phyloP scores from a whole-genome alignment of 2,113 vertebrate genomes.

The Saguinus imperator region DNA sequence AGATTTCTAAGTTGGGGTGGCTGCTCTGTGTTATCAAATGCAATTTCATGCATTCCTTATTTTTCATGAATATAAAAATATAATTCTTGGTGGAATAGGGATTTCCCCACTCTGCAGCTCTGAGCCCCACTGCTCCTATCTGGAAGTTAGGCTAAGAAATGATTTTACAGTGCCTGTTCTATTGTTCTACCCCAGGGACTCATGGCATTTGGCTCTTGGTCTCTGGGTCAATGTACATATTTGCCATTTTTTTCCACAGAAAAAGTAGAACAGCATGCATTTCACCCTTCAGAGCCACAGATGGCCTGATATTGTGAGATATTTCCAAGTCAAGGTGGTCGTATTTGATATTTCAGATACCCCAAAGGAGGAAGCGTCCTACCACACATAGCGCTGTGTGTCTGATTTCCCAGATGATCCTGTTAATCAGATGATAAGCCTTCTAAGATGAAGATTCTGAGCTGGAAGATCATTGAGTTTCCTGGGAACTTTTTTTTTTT shows the following conservation, averaged over 20 bases:
- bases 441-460: neutral
- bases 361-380: neutral
- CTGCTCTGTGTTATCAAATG: neutral
- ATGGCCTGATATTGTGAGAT: neutral
- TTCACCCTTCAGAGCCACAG: slow-evolving; percentile 24
- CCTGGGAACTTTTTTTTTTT: neutral
- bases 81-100: slow-evolving; percentile 11
- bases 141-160: slow-evolving; percentile 33
- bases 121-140: neutral
- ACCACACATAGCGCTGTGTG: neutral
- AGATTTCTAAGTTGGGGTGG: neutral
- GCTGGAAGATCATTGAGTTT: neutral
- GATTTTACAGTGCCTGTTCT: neutral
- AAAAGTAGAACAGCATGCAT: slow-evolving; percentile 6
- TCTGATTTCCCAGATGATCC: neutral
- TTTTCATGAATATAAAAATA: slow-evolving; percentile 57
- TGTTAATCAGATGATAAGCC: neutral
- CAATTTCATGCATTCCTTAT: slow-evolving; percentile 55
- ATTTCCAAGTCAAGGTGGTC: neutral
- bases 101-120: neutral
- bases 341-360: slow-evolving; percentile 12
- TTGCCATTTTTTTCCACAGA: slow-evolving; percentile 50
- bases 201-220: slow-evolving; percentile 19
- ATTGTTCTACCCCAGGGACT: neutral
- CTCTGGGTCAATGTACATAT: neutral